Evolutionary conservation across 2,888 invertebrate species (phyloP), one percentile per base, ranked within the genome.

Genomic region (Drosophila leonis): DNA sequence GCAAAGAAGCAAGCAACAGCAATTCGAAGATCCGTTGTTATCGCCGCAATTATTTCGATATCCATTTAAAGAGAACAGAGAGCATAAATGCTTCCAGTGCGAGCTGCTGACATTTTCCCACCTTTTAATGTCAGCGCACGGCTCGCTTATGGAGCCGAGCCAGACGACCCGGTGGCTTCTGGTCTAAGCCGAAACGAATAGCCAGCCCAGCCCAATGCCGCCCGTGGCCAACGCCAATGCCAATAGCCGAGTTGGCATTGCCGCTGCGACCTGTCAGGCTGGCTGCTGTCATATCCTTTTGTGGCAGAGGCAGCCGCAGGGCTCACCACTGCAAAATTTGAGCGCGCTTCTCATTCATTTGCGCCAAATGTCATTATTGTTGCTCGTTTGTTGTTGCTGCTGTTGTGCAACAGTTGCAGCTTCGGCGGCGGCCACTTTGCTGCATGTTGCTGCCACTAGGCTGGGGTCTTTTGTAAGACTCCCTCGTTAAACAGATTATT

Each of bases 401-500:
- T 57, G 77, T 24, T 65, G 66, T 35, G 27, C 27, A 33, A 31
- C 31, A 3, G 29, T 49, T 54, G 70, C n/a, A 59, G 65, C 49
- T 8, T 13, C 46, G n/a, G 54, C 63, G 73, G 75, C 83, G 66
- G 72, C 59, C 66, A 64, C 68, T 67, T 69, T 63, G 77, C 56
- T 56, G 46, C 39, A 13, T 41, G 55, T 18, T 46, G 69, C 59
- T 12, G 52, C 24, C 54, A 39, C 37, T 49, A 54, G 56, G 42
- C 33, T 67, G 66, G 82, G 81, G 83, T 90, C 88, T 91, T 91
- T 89, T 90, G 85, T 85, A 83, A 86, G 88, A 91, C 92, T 92
- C 92, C 92, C 92, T 92, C 92, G 92, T 92, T 92, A 92, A 91
- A 91, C 91, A 89, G 91, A 91, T 92, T 92, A 83, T 87, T 87